These are phyloP conservation scores for Chymomyza fuscimana DNA, from an alignment of 2,888 invertebrate genomes.

Conservation along the genomic window DNA sequence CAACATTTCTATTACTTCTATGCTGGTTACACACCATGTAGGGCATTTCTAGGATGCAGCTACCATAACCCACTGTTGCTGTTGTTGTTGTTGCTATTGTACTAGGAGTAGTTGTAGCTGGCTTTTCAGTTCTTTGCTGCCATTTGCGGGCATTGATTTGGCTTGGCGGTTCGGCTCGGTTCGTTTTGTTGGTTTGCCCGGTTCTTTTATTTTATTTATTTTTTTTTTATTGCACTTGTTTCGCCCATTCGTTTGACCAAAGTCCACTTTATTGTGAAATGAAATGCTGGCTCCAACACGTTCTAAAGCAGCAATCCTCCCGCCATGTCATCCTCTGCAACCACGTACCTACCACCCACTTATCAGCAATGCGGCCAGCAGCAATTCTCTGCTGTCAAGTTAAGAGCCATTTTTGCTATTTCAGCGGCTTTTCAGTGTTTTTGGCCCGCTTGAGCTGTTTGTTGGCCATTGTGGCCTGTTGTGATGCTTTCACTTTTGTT, in stretches of 20 bases:
- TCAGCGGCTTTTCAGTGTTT: conserved; percentile 8
- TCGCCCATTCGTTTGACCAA: conserved; percentile 31
- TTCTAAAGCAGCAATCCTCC: neutral
- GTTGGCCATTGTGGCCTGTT: neutral
- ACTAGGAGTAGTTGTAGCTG: neutral
- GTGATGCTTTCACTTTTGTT: conserved; percentile 7
- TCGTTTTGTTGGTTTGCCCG: conserved; percentile 17
- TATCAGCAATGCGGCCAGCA: conserved; percentile 9
- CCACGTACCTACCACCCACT: neutral
- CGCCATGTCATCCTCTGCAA: neutral
- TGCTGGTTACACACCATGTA: neutral
- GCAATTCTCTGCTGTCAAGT: conserved; percentile 11
- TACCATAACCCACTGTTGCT: neutral
- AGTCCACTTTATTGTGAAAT: conserved; percentile 50
- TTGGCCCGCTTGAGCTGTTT: neutral
- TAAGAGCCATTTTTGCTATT: conserved; percentile 8
- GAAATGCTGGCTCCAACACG: conserved; percentile 25
- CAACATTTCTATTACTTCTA: neutral
- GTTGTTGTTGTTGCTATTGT: neutral
- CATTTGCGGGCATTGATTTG: conserved; percentile 59
- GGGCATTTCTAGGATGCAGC: neutral
- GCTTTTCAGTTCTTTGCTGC: conserved; percentile 29
- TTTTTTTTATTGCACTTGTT: conserved; percentile 43
- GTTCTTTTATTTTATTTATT: conserved; percentile 4
- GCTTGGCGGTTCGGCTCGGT: conserved; percentile 43